Evolutionary conservation across 2,888 invertebrate genomes (phyloP), one percentile per base, ranked within the genome.

Genomic region (Odontocolon sp.): DNA sequence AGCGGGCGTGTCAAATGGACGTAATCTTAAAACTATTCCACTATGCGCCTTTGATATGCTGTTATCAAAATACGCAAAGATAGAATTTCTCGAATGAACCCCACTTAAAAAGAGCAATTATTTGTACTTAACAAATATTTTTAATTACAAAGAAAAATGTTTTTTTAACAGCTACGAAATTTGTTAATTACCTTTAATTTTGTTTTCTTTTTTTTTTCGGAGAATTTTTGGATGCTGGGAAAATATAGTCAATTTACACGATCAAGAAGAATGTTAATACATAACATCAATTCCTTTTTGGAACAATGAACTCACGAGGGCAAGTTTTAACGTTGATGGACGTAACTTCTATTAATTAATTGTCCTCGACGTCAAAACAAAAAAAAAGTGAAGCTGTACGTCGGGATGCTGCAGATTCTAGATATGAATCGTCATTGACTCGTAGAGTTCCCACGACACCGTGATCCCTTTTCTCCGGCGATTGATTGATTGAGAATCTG

Each of bases 361-460:
- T 6, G 14, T 21, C 36, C 52, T 52, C 23, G 6, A 21, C 52
- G 28, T 57, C 21, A 6, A 42, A 33, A 52, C 40, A 42, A 59
- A 50, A 50, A 69, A n/a, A 57, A 40, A 26, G 36, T 8, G 6
- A 69, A 40, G 36, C 47, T 16, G 9, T 45, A n/a, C n/a, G 31
- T 56, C n/a, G 8, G 3, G 28, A 28, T 11, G 36, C 33, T 3
- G 28, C n/a, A 5, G 14, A 45, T 2, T 18, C 14, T 52, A 28
- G 11, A 59, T 8, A 47, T 9, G 11, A 38, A 21, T 47, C 9
- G 47, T 57, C 38, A 16, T 26, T n/a, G 23, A 50, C 52, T 33
- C 9, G 33, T n/a, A 56, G n/a, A n/a, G 26, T 64, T 71, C 64
- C 11, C 71, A 71, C 64, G 38, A 64, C 18, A 61, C 52, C 31